Conservation (phyloP, 1,140 invertebrate species). For the Physella acuta region DNA sequence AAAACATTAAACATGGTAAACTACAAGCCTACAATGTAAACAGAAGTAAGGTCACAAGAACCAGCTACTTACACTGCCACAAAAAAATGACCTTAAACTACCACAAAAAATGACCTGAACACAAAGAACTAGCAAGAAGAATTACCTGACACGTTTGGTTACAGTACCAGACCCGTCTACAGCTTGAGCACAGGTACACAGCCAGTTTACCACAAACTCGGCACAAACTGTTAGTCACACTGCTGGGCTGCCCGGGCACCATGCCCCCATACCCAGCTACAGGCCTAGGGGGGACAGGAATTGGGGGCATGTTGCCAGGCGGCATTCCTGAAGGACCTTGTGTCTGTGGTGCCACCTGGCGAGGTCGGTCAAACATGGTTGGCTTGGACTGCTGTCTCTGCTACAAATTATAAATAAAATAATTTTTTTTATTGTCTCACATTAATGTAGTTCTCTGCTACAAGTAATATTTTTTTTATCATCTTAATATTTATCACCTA, state of each 20-base stretch:
- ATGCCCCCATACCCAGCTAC: not conserved
- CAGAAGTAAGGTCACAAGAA: no score
- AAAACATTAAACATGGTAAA: no score
- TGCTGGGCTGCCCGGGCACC: not conserved
- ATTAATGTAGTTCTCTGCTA: no score
- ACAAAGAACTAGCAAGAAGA: no score
- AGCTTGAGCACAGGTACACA: constrained; percentile 30
- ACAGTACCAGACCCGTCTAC: constrained; percentile 32
- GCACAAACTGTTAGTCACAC: constrained; percentile 24
- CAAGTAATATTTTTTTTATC: no score
- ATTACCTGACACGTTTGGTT: constrained; percentile 31
- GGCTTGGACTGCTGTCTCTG: constrained; percentile 6
- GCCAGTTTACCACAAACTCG: constrained; percentile 26
- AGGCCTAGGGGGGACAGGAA: not conserved
- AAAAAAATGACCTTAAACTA: no score
- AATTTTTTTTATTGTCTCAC: no score
- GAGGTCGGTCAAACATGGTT: not conserved
- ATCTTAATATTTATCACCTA: no score
- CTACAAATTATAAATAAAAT: no score
- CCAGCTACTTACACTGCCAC: no score
- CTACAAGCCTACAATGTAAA: no score
- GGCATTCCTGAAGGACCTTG: not conserved
- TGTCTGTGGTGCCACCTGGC: not conserved
- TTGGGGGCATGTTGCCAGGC: not conserved
- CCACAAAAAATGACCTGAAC: no score